Base-by-base conservation (phyloP, 2,888 invertebrate genomes). In the Orthonevra nobilis region DNA sequence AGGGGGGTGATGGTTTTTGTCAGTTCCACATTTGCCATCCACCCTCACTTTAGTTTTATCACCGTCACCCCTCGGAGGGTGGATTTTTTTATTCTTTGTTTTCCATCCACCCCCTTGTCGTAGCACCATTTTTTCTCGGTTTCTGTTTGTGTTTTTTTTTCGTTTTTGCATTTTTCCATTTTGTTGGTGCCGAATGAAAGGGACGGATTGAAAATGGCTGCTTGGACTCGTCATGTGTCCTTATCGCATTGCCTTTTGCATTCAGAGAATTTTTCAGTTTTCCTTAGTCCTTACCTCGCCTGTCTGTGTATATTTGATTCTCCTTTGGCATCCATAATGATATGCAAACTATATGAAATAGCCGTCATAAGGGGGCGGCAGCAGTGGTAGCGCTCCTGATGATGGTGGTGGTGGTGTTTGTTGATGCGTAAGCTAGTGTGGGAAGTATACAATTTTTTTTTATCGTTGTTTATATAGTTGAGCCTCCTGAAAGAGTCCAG, bases 261-360 rank as follows among this genome's bases (percentile, higher is more conserved):
- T 50, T 54, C 46, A 40, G 44, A 52, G 54, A 64, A 14, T 72
- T 66, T 66, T 60, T 56, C 40, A 38, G 34, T 34, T 44, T 30
- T 23, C 3, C 40, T 44, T 30, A n/a, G n/a, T n/a, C n/a, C n/a
- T n/a, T n/a, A n/a, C 12, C 42, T 19, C 42, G 46, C 36, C 26
- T 40, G 38, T 38, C 12, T 66, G 69, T 50, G 73, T 79, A 61
- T 56, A 61, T 79, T 79, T 79, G 72, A 60, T 79, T 79, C 79
- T 79, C 72, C 64, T 73, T 79, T 79, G 72, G 66, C 79, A 79
- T 81, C 70, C 72, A 72, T 81, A 81, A 81, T 81, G 81, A 81
- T 81, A 81, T 81, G 75, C 81, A 77, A 82, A 72, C 72, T 69
- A 69, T 75, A 77, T 63, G 68, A 63, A 75, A 81, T 72, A 81